Conservation (phyloP, 2,113 vertebrate species). For the Megaptera novaeangliae region DNA sequence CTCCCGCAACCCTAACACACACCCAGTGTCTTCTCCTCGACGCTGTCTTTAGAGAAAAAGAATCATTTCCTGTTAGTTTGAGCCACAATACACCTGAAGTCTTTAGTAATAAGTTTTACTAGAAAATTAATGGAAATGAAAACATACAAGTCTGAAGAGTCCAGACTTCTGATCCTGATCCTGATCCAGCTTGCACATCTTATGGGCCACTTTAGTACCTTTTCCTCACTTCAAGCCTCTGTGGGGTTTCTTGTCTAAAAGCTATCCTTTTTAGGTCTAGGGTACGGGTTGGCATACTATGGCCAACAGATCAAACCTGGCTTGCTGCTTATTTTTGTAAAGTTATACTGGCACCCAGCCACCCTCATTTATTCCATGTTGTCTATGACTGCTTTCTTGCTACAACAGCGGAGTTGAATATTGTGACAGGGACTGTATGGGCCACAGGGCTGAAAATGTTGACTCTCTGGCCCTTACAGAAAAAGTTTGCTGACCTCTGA, state of each 20-base stretch:
- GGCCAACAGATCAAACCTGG: conserved; percentile 8
- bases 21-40: neutral
- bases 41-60: neutral
- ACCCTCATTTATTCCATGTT: conserved; percentile 26
- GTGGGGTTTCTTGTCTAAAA: neutral
- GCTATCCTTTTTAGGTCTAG: neutral
- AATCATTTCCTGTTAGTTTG: neutral
- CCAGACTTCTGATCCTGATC: neutral
- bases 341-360: conserved; percentile 28
- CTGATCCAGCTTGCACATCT: neutral
- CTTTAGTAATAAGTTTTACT: neutral
- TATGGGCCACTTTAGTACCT: neutral
- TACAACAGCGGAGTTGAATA: neutral
- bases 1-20: neutral
- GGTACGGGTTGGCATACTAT: neutral
- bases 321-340: conserved; percentile 21
- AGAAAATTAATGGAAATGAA: neutral
- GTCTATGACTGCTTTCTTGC: conserved; percentile 5
- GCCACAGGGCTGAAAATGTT: conserved; percentile 14
- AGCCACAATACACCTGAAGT: neutral
- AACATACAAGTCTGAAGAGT: neutral
- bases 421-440: neutral
- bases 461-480: neutral
- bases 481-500: conserved; percentile 20
- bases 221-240: neutral